Conservation (phyloP, 2,113 vertebrate species). For the Lophotis ruficrista region DNA sequence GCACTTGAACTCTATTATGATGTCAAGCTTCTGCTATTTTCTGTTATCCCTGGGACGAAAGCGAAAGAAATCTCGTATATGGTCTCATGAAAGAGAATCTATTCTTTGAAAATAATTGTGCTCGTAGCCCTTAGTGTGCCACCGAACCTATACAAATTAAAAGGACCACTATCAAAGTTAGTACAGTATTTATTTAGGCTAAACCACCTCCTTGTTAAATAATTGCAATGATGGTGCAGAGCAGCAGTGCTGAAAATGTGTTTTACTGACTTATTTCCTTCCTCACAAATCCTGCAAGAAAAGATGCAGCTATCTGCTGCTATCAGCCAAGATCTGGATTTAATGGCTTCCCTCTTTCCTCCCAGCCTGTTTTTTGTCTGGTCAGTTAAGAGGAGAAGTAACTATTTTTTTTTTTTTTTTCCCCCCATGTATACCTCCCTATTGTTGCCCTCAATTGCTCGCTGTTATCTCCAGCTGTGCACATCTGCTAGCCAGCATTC, state of each 20-base stretch:
- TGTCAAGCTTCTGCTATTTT: constrained; percentile 62
- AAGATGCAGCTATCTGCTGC: constrained; percentile 19
- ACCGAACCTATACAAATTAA: background rate
- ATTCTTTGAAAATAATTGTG: constrained; percentile 4
- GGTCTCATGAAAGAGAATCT: background rate
- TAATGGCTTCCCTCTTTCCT: constrained; percentile 44
- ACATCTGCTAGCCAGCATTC: background rate
- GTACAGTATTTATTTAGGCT: constrained; percentile 21
- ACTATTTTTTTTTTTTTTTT: background rate
- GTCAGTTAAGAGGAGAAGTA: constrained; percentile 17
- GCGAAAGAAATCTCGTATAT: constrained; percentile 11
- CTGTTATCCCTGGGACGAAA: constrained; percentile 52
- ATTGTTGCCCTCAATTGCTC: constrained; percentile 8
- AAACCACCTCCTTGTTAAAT: constrained; percentile 3
- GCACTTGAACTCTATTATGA: constrained; percentile 67
- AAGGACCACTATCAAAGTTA: constrained; percentile 10
- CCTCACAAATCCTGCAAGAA: background rate
- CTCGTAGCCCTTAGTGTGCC: background rate
- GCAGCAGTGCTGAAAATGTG: constrained; percentile 4
- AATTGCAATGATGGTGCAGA: background rate
- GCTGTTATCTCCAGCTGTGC: constrained; percentile 20
- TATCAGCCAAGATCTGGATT: constrained; percentile 39
- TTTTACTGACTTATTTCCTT: constrained; percentile 30
- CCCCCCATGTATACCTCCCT: background rate
- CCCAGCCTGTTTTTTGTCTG: background rate